Conservation (phyloP, 2,888 invertebrate species). For the Aphidoletes aphidimyza region DNA sequence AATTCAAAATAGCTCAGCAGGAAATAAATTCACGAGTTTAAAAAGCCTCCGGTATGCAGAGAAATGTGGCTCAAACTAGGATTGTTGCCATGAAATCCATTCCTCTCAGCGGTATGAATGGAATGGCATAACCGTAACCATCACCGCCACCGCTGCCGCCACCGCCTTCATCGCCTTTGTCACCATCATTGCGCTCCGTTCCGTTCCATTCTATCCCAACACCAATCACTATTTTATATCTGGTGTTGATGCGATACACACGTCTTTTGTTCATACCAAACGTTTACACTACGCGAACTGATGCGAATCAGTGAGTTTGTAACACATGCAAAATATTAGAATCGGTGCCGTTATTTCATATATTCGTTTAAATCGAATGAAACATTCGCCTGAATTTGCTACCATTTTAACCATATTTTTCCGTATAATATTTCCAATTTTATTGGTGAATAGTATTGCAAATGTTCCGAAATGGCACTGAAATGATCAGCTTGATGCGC, state of each 20-base stretch:
- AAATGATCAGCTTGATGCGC: not conserved
- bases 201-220: no score
- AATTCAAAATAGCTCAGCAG: conserved; percentile 37
- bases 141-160: no score
- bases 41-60: not conserved
- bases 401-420: not conserved
- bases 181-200: no score
- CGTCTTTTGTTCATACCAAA: not conserved
- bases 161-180: no score
- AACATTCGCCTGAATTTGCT: not conserved
- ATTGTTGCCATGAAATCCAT: not conserved
- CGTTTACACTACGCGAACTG: not conserved
- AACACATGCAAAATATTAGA: conserved; percentile 45
- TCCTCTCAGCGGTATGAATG: not conserved
- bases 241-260: not conserved
- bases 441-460: not conserved
- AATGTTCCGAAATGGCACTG: not conserved
- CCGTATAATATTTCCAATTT: not conserved
- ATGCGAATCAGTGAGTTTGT: not conserved
- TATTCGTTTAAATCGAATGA: not conserved
- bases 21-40: conserved; percentile 44
- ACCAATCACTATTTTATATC: no score
- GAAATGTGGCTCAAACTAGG: not conserved
- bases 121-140: no score
- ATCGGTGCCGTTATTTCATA: not conserved